Base-by-base conservation (phyloP, 2,797 vertebrate species). In the Salmo trutta region DNA sequence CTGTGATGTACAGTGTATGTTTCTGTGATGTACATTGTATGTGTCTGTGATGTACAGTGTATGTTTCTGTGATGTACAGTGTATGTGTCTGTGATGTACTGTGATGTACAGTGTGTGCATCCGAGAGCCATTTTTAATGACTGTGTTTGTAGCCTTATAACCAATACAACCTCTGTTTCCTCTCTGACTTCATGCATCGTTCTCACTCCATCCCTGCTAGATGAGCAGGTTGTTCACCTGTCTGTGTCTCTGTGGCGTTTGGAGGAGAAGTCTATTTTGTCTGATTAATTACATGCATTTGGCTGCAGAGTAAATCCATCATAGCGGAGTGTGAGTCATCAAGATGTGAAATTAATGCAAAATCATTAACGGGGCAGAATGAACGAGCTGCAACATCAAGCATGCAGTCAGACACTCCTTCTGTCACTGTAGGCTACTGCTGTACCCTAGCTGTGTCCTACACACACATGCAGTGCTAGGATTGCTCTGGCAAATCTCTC, bases 281-380 rank as follows among this genome's bases (percentile, higher is more conserved):
- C 66, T 77, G 81, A 81, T 77, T 90, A 89, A 91, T 92, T 92
- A 88, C 54, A 86, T 78, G 75, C 75, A 78, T 88, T 89, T 91
- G 75, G 86, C 91, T 88, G 84, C 81, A 85, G 89, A 92, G 89
- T 81, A 91, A 90, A 92, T 89, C 87, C 84, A 84, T 87, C 82
- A 79, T 17, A 21, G 81, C 15, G 33, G 79, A 83, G 85, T 81
- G 59, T 88, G 85, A 91, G 75, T 91, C 89, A 92, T 87, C 86
- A 79, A 78, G 80, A 14, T 59, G 31, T 19, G 86, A 92, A 91
- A 92, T 91, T 91, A 86, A 93, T 92, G 91, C 88, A 89, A 92
- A 92, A 90, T 91, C 89, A 92, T 93, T 91, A 87, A 90, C 84
- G 87, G 87, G 36, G n/a, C 74, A 81, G 89, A 88, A 88, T 86